A percentile compares a stretch with the other conserved stretches of the same genome.
These are phyloP conservation scores for Synergus umbraculus DNA, from an alignment of 2,888 invertebrate genomes.

Conservation along the genomic window DNA sequence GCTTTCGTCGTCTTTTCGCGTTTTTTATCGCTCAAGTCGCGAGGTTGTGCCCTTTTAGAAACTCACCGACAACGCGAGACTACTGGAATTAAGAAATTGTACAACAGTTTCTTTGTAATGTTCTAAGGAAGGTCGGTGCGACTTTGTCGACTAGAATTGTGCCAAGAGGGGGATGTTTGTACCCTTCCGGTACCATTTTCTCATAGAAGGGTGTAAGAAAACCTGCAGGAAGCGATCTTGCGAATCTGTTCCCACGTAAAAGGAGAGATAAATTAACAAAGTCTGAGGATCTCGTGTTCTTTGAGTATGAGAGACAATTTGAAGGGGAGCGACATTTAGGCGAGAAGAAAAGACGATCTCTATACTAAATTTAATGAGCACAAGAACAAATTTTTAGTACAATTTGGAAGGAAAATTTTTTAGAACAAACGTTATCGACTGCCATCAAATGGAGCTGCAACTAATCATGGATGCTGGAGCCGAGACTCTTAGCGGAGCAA, in stretches of 20 bases:
- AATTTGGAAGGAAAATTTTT: background rate
- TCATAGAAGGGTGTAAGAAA: conserved; percentile 8
- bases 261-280: conserved; percentile 11
- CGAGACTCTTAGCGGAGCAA: conserved; percentile 68
- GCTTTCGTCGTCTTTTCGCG: conserved; percentile 75
- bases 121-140: conserved; percentile 81
- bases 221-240: background rate
- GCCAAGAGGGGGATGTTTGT: conserved; percentile 17
- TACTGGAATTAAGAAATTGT: conserved; percentile 91
- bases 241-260: background rate
- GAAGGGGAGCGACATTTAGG: background rate
- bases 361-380: background rate
- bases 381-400: conserved; percentile 1
- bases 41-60: conserved; percentile 83
- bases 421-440: conserved; percentile 30
- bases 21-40: conserved; percentile 74
- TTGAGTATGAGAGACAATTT: conserved; percentile 35
- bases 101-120: conserved; percentile 92
- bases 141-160: conserved; percentile 25
- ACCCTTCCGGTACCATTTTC: background rate
- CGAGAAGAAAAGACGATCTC: background rate
- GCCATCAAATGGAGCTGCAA: conserved; percentile 55
- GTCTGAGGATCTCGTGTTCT: background rate
- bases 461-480: conserved; percentile 72
- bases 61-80: conserved; percentile 91